Conservation (phyloP, 2,113 vertebrate species). For the Pluvialis apricaria region DNA sequence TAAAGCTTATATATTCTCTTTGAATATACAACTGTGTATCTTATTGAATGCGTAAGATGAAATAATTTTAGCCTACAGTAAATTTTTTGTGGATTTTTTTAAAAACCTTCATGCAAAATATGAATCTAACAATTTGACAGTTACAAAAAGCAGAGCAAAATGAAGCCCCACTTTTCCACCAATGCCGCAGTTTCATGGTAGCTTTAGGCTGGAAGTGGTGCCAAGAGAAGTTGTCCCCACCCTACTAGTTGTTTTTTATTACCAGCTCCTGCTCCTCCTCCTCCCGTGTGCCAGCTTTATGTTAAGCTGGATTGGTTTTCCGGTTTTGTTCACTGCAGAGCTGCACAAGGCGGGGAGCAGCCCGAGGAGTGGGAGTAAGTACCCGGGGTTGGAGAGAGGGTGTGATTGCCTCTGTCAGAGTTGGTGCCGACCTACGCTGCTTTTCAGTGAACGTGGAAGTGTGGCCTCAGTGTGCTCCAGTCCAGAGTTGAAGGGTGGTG, state of each 20-base stretch:
- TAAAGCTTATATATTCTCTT: neutral
- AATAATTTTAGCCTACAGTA: neutral
- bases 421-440: accelerated
- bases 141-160: neutral
- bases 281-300: neutral
- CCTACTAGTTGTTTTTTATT: neutral
- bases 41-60: neutral
- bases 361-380: neutral
- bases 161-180: neutral
- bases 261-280: constrained; percentile 7
- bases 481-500: accelerated
- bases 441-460: neutral
- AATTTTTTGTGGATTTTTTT: neutral
- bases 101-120: neutral
- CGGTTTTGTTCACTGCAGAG: neutral
- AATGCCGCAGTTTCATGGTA: neutral
- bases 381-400: neutral
- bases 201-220: neutral
- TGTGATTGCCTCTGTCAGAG: accelerated
- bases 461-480: accelerated
- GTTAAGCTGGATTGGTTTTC: neutral
- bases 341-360: neutral
- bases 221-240: neutral
- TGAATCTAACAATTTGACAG: neutral
- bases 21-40: neutral